phyloP scores from a whole-genome alignment of 2,113 vertebrate genomes.

The Thalassarche chlororhynchos region DNA sequence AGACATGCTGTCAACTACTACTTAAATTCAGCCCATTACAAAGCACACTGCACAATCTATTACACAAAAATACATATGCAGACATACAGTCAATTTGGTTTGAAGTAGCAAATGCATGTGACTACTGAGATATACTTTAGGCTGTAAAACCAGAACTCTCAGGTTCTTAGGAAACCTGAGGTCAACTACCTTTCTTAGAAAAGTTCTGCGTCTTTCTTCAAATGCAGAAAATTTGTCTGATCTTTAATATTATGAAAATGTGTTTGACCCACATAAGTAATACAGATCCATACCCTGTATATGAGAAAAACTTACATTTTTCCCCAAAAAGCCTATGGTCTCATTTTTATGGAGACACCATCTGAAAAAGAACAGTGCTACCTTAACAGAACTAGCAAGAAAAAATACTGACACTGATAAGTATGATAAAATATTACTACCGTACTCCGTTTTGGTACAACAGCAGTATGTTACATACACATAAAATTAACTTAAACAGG shows the following conservation, averaged over 20 bases:
- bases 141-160: neutral
- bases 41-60: neutral
- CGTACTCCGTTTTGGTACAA: conserved; percentile 53
- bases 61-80: neutral
- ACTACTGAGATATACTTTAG: neutral
- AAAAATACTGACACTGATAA: conserved; percentile 58
- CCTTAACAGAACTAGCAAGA: conserved; percentile 55
- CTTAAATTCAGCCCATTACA: neutral
- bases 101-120: neutral
- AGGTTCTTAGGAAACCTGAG: neutral
- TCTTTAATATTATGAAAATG: neutral
- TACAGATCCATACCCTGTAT: neutral
- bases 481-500: conserved; percentile 81
- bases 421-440: conserved; percentile 72
- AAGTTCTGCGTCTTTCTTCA: neutral
- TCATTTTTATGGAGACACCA: conserved; percentile 34
- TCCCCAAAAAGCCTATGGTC: neutral
- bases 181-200: neutral
- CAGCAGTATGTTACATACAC: conserved; percentile 43
- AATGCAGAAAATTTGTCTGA: neutral
- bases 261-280: neutral
- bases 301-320: neutral
- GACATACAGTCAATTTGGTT: neutral
- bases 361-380: conserved; percentile 23
- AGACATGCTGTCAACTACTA: neutral